Evolutionary conservation across 2,797 vertebrate species (phyloP).

Genomic region (Mus spretus): DNA sequence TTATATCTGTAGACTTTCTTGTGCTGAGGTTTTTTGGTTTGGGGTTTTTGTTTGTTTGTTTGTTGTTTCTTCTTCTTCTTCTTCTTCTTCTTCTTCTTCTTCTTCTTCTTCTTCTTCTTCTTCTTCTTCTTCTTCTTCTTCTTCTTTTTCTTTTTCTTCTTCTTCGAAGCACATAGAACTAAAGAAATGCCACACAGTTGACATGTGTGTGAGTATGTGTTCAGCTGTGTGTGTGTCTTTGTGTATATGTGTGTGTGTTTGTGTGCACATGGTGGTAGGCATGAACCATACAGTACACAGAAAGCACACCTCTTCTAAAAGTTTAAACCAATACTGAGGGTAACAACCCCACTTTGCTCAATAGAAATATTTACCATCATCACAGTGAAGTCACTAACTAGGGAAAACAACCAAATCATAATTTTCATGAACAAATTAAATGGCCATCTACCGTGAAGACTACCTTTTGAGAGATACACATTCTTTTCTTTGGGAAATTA

Average conservation of each 20-base stretch:
- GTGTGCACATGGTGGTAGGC: neutral
- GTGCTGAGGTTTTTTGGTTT: neutral
- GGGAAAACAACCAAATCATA: neutral
- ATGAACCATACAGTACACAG: neutral
- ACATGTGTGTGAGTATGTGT: neutral
- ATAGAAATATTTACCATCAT: neutral
- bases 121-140: no score
- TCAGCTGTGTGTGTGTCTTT: neutral
- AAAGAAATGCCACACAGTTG: neutral
- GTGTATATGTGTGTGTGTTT: neutral
- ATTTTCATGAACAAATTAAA: neutral
- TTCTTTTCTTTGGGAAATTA: neutral
- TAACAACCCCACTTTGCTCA: neutral
- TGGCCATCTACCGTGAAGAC: neutral
- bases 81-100: no score
- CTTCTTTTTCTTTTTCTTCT: neutral
- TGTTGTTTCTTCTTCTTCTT: no score
- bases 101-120: no score
- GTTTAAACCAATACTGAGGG: neutral
- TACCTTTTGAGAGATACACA: neutral
- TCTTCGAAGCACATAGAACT: neutral
- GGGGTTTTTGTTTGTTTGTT: neutral
- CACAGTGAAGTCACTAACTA: neutral
- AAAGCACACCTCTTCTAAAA: neutral
- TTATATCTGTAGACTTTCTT: neutral